Base-by-base conservation (phyloP, 2,797 vertebrate species). In the Cetoscarus ocellatus region DNA sequence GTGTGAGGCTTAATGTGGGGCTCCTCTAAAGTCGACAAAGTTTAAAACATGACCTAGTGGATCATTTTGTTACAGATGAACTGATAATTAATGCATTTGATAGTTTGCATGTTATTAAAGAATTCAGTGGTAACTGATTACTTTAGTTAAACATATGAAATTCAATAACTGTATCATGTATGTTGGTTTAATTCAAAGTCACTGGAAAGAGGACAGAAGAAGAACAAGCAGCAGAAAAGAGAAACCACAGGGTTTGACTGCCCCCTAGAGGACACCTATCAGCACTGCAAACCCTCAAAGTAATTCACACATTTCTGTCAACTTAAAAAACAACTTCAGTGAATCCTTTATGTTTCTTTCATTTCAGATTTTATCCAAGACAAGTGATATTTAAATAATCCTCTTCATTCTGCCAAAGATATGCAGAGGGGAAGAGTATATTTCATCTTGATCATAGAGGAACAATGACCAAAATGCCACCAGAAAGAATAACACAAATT, bases 181-280 rank as follows among this genome's bases (percentile, higher is more conserved):
- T 7, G 5, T 38, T 56, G n/a, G 19, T 38, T 11, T 38, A 43
- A 73, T 49, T 57, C 7, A 44, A 5, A 6, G 10, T 1, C 45
- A 47, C 58, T 55, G 61, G 56, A 4, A 8, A 0, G 14, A 1
- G 39, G 11, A 42, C 36, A 6, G 3, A 52, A 42, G 38, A 19
- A 3, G 1, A 34, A 14, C 5, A 60, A 12, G 7, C 47, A 13
- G 6, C 0, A 10, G 8, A 3, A 17, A 44, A 12, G 49, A 48
- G 0, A 3, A 74, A 10, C 17, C 5, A 48, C 71, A 84, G 83
- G 60, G 63, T 67, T 83, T 61, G 81, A 80, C 79, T 80, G 88
- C 86, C 90, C 82, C 73, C 90, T 39, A 43, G 45, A 68, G 91
- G 90, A 87, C 45, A 50, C 39, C 35, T 0, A 5, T 7, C 53